These are phyloP conservation scores for Smittia sp. DNA, from an alignment of 2,888 invertebrate species.

Conservation along the genomic window DNA sequence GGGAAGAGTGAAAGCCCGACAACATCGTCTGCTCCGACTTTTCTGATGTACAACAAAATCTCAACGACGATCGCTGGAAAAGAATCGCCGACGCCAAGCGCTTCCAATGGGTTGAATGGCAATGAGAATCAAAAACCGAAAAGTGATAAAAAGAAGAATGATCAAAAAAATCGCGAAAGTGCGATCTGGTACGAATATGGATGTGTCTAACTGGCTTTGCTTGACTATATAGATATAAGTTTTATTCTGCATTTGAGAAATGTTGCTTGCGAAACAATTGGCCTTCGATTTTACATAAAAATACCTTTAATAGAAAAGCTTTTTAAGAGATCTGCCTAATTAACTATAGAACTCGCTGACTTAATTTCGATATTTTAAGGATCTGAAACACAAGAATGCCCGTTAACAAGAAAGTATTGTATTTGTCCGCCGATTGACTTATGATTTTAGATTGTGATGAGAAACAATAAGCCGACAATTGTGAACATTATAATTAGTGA, in stretches of 20 bases:
- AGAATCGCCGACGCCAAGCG: slow-evolving; percentile 50
- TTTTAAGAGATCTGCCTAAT: no score
- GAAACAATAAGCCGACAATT: no score
- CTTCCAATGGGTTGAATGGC: slow-evolving; percentile 48
- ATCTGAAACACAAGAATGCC: no score
- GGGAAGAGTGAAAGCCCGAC: slow-evolving; percentile 49
- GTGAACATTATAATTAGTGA: no score
- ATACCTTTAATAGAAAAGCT: no score
- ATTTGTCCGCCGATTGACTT: no score
- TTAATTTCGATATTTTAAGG: no score
- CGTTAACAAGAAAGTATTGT: no score
- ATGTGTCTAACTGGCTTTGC: slow-evolving; percentile 65
- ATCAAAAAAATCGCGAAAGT: slow-evolving; percentile 42
- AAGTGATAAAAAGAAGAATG: slow-evolving; percentile 42
- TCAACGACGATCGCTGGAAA: slow-evolving; percentile 66
- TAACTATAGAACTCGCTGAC: no score
- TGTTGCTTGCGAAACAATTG: slow-evolving; percentile 25
- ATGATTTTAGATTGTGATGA: no score
- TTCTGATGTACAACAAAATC: slow-evolving; percentile 72
- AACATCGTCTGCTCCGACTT: slow-evolving; percentile 57
- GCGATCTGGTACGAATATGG: slow-evolving; percentile 80
- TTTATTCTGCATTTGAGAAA: background rate
- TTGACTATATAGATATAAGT: background rate
- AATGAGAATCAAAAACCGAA: slow-evolving; percentile 48
- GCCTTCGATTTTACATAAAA: slow-evolving; percentile 12